Base-by-base conservation (phyloP, 2,113 vertebrate species). In the Rhinoptilus africanus region DNA sequence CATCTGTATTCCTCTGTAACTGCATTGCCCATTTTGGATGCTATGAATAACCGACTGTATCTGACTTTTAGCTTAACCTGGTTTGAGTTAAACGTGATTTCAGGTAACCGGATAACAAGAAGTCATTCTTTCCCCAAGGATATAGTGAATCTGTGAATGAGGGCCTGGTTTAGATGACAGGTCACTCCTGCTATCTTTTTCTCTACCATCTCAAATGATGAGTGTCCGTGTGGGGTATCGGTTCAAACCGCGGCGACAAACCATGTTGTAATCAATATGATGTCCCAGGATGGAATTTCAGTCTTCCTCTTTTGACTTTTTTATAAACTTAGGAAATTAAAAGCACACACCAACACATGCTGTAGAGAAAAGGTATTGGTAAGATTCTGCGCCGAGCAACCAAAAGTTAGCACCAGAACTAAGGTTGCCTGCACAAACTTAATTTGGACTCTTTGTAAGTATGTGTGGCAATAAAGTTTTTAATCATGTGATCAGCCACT, bases 261-360 rank as follows among this genome's bases (percentile, higher is more conserved):
- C 72, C 73, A 75, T 24, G 68, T 39, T 94, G 96, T 95, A 96
- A 97, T 95, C 94, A 97, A 93, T 94, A 95, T 82, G 96, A 95
- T 82, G 87, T 64, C 69, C 50, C 47, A 43, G 89, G 96, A 68
- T 96, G 94, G 93, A 97, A 97, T 96, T 97, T 96, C 94, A 97
- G 89, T 76, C 89, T 85, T 89, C 14, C 7, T 75, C 92, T 88
- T 96, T 89, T 96, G 94, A 93, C 71, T 96, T 89, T 94, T 95
- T 95, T 79, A 92, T 94, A 91, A 94, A 96, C 94, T 85, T 79
- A 28, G 53, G 57, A 91, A 86, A 81, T 89, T 30, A 87, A 90
- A 91, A 88, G 37, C 89, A 81, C n/a, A 41, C 54, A 41, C 21
- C 35, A 24, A 39, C 39, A 32, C 9, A 4, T 4, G 2, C 59